Evolutionary conservation across 1,140 invertebrate genomes (phyloP).

Genomic region (Drosophila auraria): DNA sequence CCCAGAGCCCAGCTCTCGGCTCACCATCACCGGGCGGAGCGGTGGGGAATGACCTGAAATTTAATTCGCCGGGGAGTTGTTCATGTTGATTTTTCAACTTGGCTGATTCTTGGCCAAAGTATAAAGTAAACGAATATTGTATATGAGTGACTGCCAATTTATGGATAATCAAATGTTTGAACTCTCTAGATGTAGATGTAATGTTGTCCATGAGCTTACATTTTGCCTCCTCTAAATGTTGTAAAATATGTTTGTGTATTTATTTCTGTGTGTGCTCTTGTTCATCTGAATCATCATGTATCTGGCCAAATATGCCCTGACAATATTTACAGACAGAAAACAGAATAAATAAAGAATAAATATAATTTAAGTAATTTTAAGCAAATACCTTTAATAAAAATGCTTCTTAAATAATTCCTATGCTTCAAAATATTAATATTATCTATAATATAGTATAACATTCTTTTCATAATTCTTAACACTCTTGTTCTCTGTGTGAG

Average conservation of each 20-base stretch:
- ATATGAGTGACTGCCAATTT: conserved; percentile 34
- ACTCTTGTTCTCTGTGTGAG: background rate
- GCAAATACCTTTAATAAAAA: background rate
- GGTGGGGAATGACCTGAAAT: conserved; percentile 50
- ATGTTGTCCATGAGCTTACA: conserved; percentile 12
- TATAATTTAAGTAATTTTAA: no score
- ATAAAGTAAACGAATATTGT: conserved; percentile 45
- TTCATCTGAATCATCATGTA: conserved; percentile 4
- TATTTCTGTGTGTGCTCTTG: background rate
- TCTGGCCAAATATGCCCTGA: conserved; percentile 5
- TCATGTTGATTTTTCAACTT: conserved; percentile 63
- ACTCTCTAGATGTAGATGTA: conserved; percentile 19
- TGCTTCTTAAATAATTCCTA: background rate
- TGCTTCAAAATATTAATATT: no score
- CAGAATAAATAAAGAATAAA: background rate
- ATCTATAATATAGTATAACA: no score
- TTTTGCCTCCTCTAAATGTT: conserved; percentile 7
- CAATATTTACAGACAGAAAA: background rate
- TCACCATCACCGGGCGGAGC: background rate
- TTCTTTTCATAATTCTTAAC: no score
- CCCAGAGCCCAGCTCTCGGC: background rate
- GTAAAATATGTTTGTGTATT: conserved; percentile 11
- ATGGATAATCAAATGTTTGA: conserved; percentile 40
- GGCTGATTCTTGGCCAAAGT: conserved; percentile 48
- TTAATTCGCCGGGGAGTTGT: conserved; percentile 36